Conservation (phyloP, 2,797 vertebrate genomes). For the Eulemur rubriventer region DNA sequence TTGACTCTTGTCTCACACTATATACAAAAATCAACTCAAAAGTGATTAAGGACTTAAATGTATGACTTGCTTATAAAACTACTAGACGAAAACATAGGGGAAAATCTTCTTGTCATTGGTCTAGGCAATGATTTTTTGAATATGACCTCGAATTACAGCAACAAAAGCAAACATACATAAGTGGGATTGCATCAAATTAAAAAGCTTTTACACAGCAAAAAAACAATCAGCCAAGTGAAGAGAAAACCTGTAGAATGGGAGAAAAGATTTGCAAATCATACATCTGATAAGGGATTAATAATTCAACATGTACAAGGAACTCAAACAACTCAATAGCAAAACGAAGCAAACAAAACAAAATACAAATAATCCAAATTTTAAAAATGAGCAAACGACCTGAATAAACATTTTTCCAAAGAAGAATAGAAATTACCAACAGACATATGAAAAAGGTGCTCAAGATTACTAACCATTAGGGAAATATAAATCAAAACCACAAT, state of each 20-base stretch:
- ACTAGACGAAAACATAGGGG: background rate
- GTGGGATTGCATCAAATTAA: background rate
- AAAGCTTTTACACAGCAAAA: background rate
- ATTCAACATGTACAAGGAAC: background rate
- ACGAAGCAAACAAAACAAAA: background rate
- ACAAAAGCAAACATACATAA: background rate
- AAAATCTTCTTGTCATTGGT: background rate
- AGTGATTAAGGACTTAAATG: background rate
- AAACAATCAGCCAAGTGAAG: background rate
- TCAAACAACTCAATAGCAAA: background rate
- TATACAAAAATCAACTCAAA: background rate
- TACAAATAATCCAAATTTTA: background rate
- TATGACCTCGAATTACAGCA: background rate
- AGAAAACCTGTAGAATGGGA: background rate
- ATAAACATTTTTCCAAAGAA: background rate
- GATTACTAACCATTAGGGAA: accelerated
- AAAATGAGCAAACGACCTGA: background rate
- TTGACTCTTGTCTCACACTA: background rate
- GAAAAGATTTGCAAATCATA: background rate
- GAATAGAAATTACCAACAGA: background rate
- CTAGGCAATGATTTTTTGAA: background rate
- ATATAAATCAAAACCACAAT: background rate
- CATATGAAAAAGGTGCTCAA: background rate
- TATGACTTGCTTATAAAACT: background rate
- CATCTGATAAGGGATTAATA: background rate